Conservation (phyloP, 2,888 invertebrate genomes). For the Oscheius myriophilus region DNA sequence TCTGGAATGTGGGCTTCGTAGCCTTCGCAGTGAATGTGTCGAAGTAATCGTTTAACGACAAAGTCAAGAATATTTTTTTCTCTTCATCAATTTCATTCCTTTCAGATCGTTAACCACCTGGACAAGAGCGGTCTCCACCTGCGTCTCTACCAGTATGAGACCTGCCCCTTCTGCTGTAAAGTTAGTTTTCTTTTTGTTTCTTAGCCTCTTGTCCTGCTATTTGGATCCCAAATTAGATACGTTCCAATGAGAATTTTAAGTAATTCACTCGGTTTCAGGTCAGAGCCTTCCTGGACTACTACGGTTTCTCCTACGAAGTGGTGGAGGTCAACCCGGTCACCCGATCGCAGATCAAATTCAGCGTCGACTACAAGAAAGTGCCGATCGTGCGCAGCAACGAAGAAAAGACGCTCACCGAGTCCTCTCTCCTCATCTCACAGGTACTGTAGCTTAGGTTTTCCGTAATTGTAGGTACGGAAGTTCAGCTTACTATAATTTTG, state of each 20-base stretch:
- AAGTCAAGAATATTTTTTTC: too few relatives aligned
- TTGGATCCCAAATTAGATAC: not conserved
- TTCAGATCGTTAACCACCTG: conserved; percentile 60
- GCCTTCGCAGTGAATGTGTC: too few relatives aligned
- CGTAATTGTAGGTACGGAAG: too few relatives aligned
- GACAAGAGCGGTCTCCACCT: conserved; percentile 77
- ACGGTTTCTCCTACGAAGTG: conserved; percentile 91
- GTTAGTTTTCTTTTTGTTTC: conserved; percentile 30
- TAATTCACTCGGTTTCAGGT: conserved; percentile 59
- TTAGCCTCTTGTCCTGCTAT: not conserved
- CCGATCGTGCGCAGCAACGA: conserved; percentile 56
- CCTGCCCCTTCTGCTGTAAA: conserved; percentile 77
- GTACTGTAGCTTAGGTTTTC: conserved; percentile 1
- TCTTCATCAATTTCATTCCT: not conserved
- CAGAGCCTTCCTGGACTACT: conserved; percentile 87
- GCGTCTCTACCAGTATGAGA: conserved; percentile 92
- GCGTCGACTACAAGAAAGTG: conserved; percentile 86
- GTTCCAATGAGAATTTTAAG: too few relatives aligned
- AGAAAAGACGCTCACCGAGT: conserved; percentile 84
- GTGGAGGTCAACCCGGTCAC: conserved; percentile 97
- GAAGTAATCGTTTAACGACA: too few relatives aligned
- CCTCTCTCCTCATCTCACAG: conserved; percentile 87
- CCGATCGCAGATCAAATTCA: conserved; percentile 90
- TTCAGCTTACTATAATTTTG: too few relatives aligned
- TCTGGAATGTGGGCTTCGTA: too few relatives aligned